Conservation (phyloP, 2,888 invertebrate genomes). For the Polymixis lichenea region DNA sequence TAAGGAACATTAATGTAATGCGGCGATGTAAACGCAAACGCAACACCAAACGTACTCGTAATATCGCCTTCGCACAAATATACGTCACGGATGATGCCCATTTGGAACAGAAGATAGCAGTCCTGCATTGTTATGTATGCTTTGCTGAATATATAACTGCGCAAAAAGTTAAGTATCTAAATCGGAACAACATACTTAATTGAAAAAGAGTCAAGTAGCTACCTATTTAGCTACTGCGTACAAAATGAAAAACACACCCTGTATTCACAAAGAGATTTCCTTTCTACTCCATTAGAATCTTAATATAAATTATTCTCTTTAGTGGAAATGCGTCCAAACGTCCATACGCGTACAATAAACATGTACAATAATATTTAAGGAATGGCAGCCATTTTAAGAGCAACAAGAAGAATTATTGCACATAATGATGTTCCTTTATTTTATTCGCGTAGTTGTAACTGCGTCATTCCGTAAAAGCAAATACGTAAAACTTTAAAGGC, state of each 20-base stretch:
- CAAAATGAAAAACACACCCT: background rate
- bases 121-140: conserved; percentile 25
- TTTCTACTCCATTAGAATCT: background rate
- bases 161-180: background rate
- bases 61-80: conserved; percentile 70
- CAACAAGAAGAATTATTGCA: conserved; percentile 53
- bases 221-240: background rate
- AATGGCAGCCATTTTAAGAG: conserved; percentile 51
- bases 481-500: conserved; percentile 78
- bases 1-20: conserved; percentile 23
- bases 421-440: conserved; percentile 56
- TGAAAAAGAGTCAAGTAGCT: background rate
- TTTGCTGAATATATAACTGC: conserved; percentile 35
- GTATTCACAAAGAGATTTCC: background rate
- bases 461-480: conserved; percentile 75
- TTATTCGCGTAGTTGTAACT: conserved; percentile 66
- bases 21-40: conserved; percentile 55
- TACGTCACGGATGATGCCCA: conserved; percentile 75
- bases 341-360: conserved; percentile 11
- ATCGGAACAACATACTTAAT: background rate
- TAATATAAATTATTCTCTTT: background rate
- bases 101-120: conserved; percentile 71
- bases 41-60: conserved; percentile 40
- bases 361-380: conserved; percentile 31
- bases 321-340: conserved; percentile 19